phyloP scores from a whole-genome alignment of 2,888 invertebrate genomes.

The Stenchaetothrips biformis region DNA sequence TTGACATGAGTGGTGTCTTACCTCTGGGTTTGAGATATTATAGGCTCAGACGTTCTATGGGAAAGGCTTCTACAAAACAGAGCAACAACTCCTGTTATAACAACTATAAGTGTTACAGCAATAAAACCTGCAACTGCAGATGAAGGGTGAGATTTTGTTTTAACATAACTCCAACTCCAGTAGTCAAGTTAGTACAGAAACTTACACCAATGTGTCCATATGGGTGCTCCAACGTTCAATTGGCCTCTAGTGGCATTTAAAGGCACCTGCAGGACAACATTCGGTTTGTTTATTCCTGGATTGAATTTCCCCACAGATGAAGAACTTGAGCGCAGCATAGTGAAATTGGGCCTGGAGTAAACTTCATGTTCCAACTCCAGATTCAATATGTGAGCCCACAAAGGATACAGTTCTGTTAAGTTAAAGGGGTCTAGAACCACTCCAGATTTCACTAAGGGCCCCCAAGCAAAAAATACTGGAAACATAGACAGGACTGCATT shows the following conservation, averaged over 20 bases:
- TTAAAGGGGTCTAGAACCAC: not conserved
- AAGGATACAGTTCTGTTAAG: not conserved
- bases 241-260: too few species aligned
- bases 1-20: not conserved
- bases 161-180: not conserved
- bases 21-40: not conserved
- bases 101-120: not conserved
- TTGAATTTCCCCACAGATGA: not conserved
- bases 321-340: not conserved
- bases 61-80: not conserved
- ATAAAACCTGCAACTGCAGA: not conserved
- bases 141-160: not conserved
- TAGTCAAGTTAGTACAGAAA: not conserved
- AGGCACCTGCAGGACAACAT: too few species aligned
- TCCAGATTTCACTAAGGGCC: not conserved
- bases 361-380: not conserved
- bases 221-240: not conserved
- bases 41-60: not conserved
- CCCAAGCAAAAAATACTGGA: conserved; percentile 14
- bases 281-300: too few species aligned
- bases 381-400: not conserved
- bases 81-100: not conserved
- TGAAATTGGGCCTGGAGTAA: not conserved
- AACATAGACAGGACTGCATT: not conserved
- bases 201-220: conserved; percentile 2